phyloP scores from a whole-genome alignment of 2,113 vertebrate species.

The Leucoraja erinaceus region DNA sequence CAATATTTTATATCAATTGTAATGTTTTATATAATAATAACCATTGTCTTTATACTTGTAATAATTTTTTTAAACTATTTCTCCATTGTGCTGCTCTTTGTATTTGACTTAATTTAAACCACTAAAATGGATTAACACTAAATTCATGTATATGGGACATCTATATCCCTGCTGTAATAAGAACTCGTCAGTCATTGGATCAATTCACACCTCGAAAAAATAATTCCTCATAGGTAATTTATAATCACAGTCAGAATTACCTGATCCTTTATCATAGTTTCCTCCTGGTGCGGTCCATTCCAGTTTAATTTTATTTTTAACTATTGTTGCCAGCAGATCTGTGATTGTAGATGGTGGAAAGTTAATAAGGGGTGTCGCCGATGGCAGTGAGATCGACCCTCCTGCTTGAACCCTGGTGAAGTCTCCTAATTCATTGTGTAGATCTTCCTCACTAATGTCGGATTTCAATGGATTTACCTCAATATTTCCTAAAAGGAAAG shows the following conservation, averaged over 20 bases:
- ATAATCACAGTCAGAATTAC: conserved; percentile 44
- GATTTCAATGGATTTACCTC: conserved; percentile 52
- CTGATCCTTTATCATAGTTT: conserved; percentile 53
- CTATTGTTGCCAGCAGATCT: conserved; percentile 49
- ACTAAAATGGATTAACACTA: no score
- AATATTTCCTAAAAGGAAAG: conserved; percentile 46
- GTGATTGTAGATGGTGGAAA: conserved; percentile 57
- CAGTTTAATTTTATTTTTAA: conserved; percentile 47
- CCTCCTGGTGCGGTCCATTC: conserved; percentile 58
- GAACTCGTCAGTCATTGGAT: not conserved
- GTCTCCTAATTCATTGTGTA: conserved; percentile 40
- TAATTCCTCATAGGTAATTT: not conserved
- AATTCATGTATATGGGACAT: no score
- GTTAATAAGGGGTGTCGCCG: conserved; percentile 38
- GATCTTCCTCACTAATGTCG: conserved; percentile 37
- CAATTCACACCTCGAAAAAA: not conserved
- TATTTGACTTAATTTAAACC: no score
- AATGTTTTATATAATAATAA: no score
- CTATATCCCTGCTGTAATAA: no score
- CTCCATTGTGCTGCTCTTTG: no score
- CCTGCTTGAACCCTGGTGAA: conserved; percentile 50
- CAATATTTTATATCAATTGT: no score
- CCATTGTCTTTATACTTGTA: no score
- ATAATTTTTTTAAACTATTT: no score
- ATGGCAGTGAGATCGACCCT: conserved; percentile 46